Evolutionary conservation across 1,140 invertebrate species (phyloP), one percentile per base, ranked within the genome.

Genomic region (Neocloeon triangulifer): DNA sequence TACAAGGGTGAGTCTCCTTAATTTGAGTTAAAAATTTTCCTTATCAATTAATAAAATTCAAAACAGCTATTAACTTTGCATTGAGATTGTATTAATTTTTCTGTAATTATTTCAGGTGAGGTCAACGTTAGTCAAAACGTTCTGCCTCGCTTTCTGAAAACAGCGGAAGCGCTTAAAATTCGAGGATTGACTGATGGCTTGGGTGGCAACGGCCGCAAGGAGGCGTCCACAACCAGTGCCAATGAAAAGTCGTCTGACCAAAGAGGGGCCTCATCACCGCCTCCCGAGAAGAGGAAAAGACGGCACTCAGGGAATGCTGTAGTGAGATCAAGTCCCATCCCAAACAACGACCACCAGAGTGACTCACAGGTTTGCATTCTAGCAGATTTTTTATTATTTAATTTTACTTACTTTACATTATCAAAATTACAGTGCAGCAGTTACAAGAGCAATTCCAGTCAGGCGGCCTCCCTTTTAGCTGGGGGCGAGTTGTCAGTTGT

Each of bases 111-210:
- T n/a, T n/a, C n/a, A n/a, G n/a, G n/a, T 43, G 77, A 85, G 61
- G 77, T 84, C 40, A 81, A 81, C 59, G 74, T 84, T 47, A 75
- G 71, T 44, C 78, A 82, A 58, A 74, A 80, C 61, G 67, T 78
- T 53, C 56, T 84, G 53, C 72, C 75, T 37, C 74, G 76, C 61
- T 81, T 89, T 61, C 64, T 88, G 43, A 82, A 84, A 61, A 85
- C 79, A 41, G 81, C 81, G 35, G 80, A 86, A 59, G 75, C 77
- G 42, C 64, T 88, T 53, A 79, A 86, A 63, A 80, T 89, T 42
- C 62, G 81, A 55, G 82, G 80, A 45, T 66, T 89, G 43, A 80
- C 77, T 45, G 79, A 86, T 61, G 74, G 75, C 55, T 74, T 71
- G 61, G 66, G 37, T 47, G n/a, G n/a, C 52, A 35, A 32, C 42